Conservation (phyloP, 2,797 vertebrate species). For the Onychomys leucogaster region DNA sequence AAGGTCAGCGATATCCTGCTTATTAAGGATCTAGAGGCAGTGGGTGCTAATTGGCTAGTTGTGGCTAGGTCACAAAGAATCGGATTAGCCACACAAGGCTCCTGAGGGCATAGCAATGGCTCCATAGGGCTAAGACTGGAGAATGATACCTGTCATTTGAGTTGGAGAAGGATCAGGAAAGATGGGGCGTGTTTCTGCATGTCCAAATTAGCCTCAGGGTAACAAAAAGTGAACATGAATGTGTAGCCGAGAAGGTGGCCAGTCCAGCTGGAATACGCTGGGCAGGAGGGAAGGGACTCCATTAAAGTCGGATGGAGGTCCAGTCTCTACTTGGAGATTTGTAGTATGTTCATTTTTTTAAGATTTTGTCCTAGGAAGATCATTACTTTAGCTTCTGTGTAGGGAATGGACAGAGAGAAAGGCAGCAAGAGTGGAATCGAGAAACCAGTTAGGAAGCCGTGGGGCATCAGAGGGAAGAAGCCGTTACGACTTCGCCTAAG, state of each 20-base stretch:
- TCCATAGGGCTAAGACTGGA: neutral
- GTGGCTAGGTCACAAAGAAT: neutral
- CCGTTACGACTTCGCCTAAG: neutral
- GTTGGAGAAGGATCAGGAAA: neutral
- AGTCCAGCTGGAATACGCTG: neutral
- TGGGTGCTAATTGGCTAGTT: neutral
- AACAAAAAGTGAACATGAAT: neutral
- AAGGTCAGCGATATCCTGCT: neutral
- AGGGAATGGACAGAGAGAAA: neutral
- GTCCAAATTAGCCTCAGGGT: neutral
- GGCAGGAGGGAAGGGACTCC: neutral
- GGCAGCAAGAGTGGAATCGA: neutral
- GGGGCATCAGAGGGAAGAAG: neutral
- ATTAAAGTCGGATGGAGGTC: neutral
- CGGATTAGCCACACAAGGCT: neutral
- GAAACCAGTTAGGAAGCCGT: neutral
- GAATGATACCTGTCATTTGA: neutral
- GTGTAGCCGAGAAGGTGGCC: neutral
- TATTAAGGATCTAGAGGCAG: neutral
- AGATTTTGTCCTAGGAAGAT: conserved; percentile 25
- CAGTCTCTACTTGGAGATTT: neutral
- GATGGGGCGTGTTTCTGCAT: neutral
- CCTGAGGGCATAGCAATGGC: neutral
- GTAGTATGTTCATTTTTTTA: neutral
- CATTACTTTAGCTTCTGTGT: neutral